A percentile compares a stretch with the other conserved stretches of the same genome.
Evolutionary conservation across 2,797 vertebrate species (phyloP).

Genomic region (Coregonus sp.): DNA sequence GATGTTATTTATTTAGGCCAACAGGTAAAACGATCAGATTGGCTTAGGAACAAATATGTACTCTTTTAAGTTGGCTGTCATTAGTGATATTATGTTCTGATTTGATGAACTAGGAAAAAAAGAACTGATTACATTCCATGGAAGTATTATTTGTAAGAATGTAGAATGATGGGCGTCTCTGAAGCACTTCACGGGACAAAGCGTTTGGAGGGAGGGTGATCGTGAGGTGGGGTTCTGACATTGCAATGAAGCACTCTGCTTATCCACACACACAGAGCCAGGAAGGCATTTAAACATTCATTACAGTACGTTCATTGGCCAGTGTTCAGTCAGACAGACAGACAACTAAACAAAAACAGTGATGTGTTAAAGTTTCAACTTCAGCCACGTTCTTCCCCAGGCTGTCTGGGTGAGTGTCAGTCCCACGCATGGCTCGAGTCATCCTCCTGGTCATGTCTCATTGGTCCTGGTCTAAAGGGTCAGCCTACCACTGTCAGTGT

Average conservation of each 20-base stretch:
- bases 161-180: slow-evolving; percentile 75
- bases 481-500: slow-evolving; percentile 15
- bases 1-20: slow-evolving; percentile 75
- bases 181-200: slow-evolving; percentile 79
- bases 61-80: slow-evolving; percentile 54
- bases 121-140: slow-evolving; percentile 66
- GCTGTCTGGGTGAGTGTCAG: slow-evolving; percentile 9
- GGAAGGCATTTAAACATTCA: slow-evolving; percentile 43
- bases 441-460: slow-evolving; percentile 10
- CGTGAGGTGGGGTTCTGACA: slow-evolving; percentile 42
- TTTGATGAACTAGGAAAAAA: slow-evolving; percentile 52
- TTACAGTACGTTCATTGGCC: slow-evolving; percentile 7
- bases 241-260: slow-evolving; percentile 30
- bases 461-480: slow-evolving; percentile 31
- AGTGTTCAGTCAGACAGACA: slow-evolving; percentile 28
- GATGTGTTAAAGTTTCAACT: neutral
- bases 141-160: slow-evolving; percentile 78
- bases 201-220: slow-evolving; percentile 54
- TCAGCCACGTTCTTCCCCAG: slow-evolving; percentile 11
- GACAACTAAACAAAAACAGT: slow-evolving; percentile 27
- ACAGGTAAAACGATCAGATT: slow-evolving; percentile 49
- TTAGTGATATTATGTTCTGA: slow-evolving; percentile 58
- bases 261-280: slow-evolving; percentile 58
- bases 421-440: slow-evolving; percentile 24
- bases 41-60: slow-evolving; percentile 48